Evolutionary conservation across 2,888 invertebrate genomes (phyloP), one percentile per base, ranked within the genome.

Genomic region (Diaperis boleti): DNA sequence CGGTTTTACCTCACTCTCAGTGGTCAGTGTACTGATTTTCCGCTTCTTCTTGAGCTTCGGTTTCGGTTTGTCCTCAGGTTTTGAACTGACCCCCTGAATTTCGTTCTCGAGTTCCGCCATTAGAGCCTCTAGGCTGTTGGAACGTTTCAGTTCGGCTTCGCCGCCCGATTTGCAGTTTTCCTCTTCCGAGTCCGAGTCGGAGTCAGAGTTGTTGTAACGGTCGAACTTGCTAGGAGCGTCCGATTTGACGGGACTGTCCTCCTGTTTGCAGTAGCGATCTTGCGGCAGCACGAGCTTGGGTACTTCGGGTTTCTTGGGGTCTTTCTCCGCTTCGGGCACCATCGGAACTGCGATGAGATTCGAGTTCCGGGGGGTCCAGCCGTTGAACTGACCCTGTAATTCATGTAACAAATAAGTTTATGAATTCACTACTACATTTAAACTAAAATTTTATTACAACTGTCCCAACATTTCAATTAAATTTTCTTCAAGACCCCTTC

Each of bases 81-180:
- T 62, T 45, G 62, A 67, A 13, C 67, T 49, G 26, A 71, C 68
- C 47, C 78, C 76, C 60, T 78, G 78, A 68, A 85, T 84, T 73
- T 85, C 85, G 57, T 80, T 78, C 61, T 85, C 85, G 72, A 85
- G 79, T 67, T 85, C 84, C 52, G 83, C 79, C 82, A 85, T 84
- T 22, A 85, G 71, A 2, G 82, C 82, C 59, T 85, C 85, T 41
- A 85, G 75, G 70, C 85, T 85, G 65, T 81, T 82, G 42, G 83
- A 79, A 59, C 83, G 82, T 64, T 82, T 80, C 18, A 83, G 76
- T 69, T 82, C 80, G 11, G 7, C 52, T 52, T 75, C 78, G 47
- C 26, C 57, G 1, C 17, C 44, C 7, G 59, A 59, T 2, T 76
- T 70, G 31, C 74, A 75, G 44, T 76, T 79, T 11, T 77, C 76